Base-by-base conservation (phyloP, 2,888 invertebrate genomes). In the Lasioglossum lativentre region DNA sequence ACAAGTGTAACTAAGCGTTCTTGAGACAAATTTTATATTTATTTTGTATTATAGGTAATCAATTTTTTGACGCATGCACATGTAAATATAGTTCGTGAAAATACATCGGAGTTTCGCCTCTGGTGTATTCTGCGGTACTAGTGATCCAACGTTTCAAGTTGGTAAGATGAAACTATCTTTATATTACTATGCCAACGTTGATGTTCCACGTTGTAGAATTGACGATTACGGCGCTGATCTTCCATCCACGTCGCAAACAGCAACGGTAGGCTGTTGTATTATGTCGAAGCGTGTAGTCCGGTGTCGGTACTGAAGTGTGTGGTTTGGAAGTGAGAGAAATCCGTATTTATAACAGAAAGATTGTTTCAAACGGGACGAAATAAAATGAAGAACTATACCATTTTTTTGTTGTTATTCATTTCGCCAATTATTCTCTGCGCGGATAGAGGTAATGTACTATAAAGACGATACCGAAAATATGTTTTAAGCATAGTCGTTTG, bases 341-440 rank as follows among this genome's bases (percentile, higher is more conserved):
- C 63, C 30, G 40, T 80, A 84, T 85, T 75, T 45, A 82, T 89
- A 89, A 91, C 89, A 88, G 86, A 88, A 87, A 80, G 74, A 40
- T 71, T 56, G 77, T 8, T 74, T 74, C 34, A 14, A 16, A 78
- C 82, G 74, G 16, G 80, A 27, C 75, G 23, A 14, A 77, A 76
- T 82, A 96, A 95, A 95, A 98, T 98, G 98, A 97, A 96, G 95
- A 96, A 96, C 92, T 95, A 97, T 92, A 96, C 97, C 94, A 95
- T 98, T 92, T 95, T 97, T 75, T 93, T 96, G 87, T 94, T 98
- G 80, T 93, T 98, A 92, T 96, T 97, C 91, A 95, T 98, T 88
- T 97, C 98, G 91, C 97, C 97, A 52, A 96, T 97, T 72, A 96
- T 98, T 90, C 96, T 97, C 90, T 97, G 97, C 90, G 96, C 97